Evolutionary conservation across 1,140 invertebrate species (phyloP).

Genomic region (Zaprionus vittiger): DNA sequence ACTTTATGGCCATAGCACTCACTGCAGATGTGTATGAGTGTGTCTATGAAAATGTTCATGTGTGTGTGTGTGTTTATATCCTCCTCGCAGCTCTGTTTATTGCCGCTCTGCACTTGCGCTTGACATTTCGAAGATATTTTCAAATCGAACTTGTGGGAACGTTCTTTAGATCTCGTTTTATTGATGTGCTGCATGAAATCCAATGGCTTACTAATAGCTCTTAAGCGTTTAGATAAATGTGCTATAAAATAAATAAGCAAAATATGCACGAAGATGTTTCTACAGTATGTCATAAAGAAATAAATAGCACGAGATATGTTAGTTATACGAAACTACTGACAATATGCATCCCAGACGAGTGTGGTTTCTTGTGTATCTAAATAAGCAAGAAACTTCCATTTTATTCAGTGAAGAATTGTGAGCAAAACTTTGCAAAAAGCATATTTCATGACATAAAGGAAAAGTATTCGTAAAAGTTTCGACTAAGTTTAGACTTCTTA

Average conservation of each 20-base stretch:
- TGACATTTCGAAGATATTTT: slow-evolving; percentile 76
- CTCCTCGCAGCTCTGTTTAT: slow-evolving; percentile 53
- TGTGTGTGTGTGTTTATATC: slow-evolving; percentile 11
- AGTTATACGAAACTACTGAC: neutral
- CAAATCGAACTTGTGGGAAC: slow-evolving; percentile 62
- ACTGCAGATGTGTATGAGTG: neutral
- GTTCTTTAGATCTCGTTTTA: slow-evolving; percentile 20
- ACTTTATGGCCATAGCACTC: slow-evolving; percentile 55
- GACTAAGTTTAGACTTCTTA: neutral
- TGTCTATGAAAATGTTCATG: slow-evolving; percentile 8
- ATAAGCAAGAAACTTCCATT: neutral
- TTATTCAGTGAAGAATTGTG: neutral
- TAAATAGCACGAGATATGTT: neutral
- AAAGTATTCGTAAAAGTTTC: neutral
- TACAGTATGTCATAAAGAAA: neutral
- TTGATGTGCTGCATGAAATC: slow-evolving; percentile 27
- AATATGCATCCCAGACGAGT: neutral
- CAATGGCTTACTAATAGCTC: slow-evolving; percentile 12
- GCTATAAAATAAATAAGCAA: slow-evolving; percentile 9
- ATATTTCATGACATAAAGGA: neutral
- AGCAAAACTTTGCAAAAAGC: neutral
- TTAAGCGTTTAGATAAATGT: slow-evolving; percentile 12
- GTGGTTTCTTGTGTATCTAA: neutral
- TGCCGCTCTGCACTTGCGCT: slow-evolving; percentile 71
- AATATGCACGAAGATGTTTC: neutral